Evolutionary conservation across 2,113 vertebrate genomes (phyloP).

Genomic region (Tyrannus savana): DNA sequence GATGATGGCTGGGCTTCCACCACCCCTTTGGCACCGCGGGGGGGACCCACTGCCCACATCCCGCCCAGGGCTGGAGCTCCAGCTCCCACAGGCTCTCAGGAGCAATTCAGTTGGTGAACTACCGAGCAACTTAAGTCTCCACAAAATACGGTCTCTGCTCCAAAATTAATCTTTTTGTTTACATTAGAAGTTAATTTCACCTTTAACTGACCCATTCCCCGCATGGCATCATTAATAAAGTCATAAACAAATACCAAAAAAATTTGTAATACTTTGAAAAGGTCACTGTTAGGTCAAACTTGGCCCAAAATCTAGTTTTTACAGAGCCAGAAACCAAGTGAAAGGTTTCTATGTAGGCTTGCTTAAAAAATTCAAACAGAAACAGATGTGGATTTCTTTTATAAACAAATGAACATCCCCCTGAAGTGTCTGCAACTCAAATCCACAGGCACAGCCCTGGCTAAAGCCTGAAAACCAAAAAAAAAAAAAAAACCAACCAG

Average conservation of each 20-base stretch:
- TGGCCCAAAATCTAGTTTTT: constrained; percentile 37
- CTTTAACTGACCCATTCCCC: constrained; percentile 27
- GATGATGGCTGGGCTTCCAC: background rate
- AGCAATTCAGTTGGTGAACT: background rate
- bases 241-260: constrained; percentile 57
- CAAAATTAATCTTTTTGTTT: constrained; percentile 10
- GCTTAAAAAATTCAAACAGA: constrained; percentile 60
- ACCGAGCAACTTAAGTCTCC: background rate
- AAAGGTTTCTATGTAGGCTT: constrained; percentile 35
- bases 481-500: background rate
- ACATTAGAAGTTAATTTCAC: constrained; percentile 33
- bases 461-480: background rate
- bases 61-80: background rate
- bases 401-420: constrained; percentile 62
- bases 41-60: background rate
- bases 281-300: constrained; percentile 58
- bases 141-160: background rate
- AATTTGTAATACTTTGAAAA: constrained; percentile 51
- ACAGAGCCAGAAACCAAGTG: constrained; percentile 41
- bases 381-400: constrained; percentile 66
- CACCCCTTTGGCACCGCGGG: background rate
- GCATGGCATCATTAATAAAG: constrained; percentile 41
- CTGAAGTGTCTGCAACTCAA: constrained; percentile 57
- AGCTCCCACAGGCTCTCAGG: background rate
- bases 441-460: background rate